Evolutionary conservation across 2,113 vertebrate species (phyloP).

Genomic region (Oreotrochilus melanogaster): DNA sequence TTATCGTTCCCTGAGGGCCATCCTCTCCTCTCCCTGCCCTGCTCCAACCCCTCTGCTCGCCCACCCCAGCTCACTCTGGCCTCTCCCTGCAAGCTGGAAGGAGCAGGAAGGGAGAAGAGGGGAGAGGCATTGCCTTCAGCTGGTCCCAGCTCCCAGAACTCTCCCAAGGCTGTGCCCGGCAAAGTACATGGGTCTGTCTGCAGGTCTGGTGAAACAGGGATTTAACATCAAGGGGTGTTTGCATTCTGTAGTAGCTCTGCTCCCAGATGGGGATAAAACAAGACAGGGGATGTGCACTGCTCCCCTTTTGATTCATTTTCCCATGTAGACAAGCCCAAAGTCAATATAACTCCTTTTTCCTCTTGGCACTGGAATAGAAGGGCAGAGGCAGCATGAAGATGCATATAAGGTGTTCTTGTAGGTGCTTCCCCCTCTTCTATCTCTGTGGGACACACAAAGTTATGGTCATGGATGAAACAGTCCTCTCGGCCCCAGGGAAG

Average conservation of each 20-base stretch:
- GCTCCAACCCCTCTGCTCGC: fast-evolving
- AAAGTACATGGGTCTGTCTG: not conserved
- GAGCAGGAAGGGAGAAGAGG: not conserved
- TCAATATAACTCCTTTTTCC: not conserved
- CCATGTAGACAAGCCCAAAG: not conserved
- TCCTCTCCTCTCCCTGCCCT: not conserved
- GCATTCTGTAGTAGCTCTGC: not conserved
- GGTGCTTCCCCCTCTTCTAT: not conserved
- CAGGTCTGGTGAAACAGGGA: fast-evolving
- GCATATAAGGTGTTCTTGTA: fast-evolving
- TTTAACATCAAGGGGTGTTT: not conserved
- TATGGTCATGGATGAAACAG: not conserved
- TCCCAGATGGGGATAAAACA: not conserved
- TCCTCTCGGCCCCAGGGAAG: not conserved
- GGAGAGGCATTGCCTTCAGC: not conserved
- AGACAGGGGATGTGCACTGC: not conserved
- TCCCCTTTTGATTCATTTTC: not conserved
- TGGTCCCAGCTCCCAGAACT: not conserved
- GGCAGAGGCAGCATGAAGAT: fast-evolving
- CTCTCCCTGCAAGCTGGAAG: not conserved
- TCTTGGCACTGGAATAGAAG: not conserved
- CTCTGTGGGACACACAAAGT: not conserved
- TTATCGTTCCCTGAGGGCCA: not conserved
- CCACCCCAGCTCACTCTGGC: not conserved
- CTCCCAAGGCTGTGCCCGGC: not conserved